Evolutionary conservation across 2,797 vertebrate genomes (phyloP).

Genomic region (Spinibarbus caldwelli): DNA sequence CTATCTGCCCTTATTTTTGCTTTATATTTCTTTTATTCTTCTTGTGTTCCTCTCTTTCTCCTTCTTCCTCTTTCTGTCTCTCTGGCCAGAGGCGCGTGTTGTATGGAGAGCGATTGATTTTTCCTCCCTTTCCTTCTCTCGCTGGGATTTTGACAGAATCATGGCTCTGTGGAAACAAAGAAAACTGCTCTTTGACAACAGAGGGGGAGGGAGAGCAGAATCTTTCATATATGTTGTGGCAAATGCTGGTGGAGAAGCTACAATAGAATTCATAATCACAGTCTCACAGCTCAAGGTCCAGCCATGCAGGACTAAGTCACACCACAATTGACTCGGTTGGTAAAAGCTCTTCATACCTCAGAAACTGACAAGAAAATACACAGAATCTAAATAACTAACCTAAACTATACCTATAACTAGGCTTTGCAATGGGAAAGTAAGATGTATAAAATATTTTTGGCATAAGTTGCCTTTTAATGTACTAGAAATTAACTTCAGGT

Average conservation of each 20-base stretch:
- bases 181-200: constrained; percentile 80
- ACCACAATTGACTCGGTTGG: not conserved
- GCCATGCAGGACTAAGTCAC: constrained; percentile 39
- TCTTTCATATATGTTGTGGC: constrained; percentile 71
- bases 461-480: not conserved
- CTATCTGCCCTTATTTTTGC: not conserved
- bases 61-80: not conserved
- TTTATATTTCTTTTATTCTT: not conserved
- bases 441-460: not conserved
- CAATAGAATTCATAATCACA: constrained; percentile 77
- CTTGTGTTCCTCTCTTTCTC: not conserved
- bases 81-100: constrained; percentile 77
- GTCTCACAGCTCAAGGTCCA: constrained; percentile 35
- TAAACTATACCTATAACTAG: not conserved
- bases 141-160: constrained; percentile 96
- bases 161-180: constrained; percentile 92
- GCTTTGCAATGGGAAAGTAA: not conserved
- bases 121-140: constrained; percentile 74
- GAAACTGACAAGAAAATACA: not conserved
- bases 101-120: constrained; percentile 94
- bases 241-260: constrained; percentile 74
- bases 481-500: not conserved
- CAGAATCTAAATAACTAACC: not conserved
- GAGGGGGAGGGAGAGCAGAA: constrained; percentile 71
- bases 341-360: not conserved